Conservation (phyloP, 2,888 invertebrate species). For the Cyclophora albipunctata region DNA sequence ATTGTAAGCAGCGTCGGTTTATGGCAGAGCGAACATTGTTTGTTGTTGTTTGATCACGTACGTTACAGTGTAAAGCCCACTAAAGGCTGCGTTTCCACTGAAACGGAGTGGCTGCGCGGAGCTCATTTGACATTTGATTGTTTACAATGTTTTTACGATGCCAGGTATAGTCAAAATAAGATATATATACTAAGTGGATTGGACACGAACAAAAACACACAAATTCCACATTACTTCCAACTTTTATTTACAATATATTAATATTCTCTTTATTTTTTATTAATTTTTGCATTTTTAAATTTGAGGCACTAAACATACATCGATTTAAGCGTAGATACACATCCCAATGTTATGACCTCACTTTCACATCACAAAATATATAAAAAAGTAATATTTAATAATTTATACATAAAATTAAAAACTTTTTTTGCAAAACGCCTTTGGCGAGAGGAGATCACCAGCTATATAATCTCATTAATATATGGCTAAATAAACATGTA, state of each 20-base stretch:
- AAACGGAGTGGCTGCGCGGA: no score
- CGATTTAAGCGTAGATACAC: constrained; percentile 44
- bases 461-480: constrained; percentile 51
- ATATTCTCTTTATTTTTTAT: constrained; percentile 60
- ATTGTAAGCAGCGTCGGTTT: no score
- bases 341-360: constrained; percentile 49
- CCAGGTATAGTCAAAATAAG: no score
- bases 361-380: constrained; percentile 35
- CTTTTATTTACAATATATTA: constrained; percentile 74
- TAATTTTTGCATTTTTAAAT: constrained; percentile 51
- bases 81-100: no score
- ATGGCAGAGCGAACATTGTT: no score
- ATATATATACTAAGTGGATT: no score
- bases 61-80: no score
- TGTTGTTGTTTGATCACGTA: no score
- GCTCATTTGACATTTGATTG: no score
- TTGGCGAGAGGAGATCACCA: constrained; percentile 54
- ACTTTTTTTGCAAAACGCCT: constrained; percentile 43
- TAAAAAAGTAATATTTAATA: constrained; percentile 26
- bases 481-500: constrained; percentile 10
- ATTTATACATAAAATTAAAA: constrained; percentile 25
- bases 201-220: constrained; percentile 18
- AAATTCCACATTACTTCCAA: constrained; percentile 37
- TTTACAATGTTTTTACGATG: no score
- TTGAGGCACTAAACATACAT: constrained; percentile 58